These are phyloP conservation scores for Stegostoma tigrinum DNA, from an alignment of 2,113 vertebrate species.

Conservation along the genomic window DNA sequence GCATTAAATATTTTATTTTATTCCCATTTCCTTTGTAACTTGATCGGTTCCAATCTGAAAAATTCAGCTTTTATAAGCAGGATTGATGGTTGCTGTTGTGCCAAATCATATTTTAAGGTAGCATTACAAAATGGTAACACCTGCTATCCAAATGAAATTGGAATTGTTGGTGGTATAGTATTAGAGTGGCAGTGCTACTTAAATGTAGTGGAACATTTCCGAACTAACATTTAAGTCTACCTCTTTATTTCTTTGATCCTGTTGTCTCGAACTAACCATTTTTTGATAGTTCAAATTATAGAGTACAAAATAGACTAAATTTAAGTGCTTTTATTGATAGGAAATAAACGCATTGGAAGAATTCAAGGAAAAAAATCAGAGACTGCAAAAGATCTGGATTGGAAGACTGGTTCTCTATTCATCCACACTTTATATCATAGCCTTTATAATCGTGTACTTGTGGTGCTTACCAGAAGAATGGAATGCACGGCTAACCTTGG, in stretches of 20 bases:
- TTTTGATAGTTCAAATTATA: not conserved
- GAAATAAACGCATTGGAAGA: slow-evolving; percentile 84
- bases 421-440: slow-evolving; percentile 72
- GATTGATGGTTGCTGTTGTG: not conserved
- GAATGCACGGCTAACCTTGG: slow-evolving; percentile 73
- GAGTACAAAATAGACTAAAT: not conserved
- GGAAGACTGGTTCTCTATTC: slow-evolving; percentile 87
- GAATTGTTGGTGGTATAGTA: not conserved
- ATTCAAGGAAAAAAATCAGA: slow-evolving; percentile 87
- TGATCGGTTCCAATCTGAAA: not conserved
- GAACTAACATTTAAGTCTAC: not conserved
- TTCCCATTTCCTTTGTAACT: not conserved
- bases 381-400: slow-evolving; percentile 84
- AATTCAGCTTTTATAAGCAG: not conserved
- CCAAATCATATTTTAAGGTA: not conserved
- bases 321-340: slow-evolving; percentile 55
- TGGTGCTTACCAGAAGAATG: slow-evolving; percentile 89
- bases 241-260: not conserved
- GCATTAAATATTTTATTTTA: not conserved
- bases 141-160: not conserved
- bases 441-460: slow-evolving; percentile 75
- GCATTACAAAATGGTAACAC: not conserved
- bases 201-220: not conserved
- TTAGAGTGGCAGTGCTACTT: not conserved
- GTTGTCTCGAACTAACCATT: not conserved